Conservation (phyloP, 2,888 invertebrate genomes). For the Metopia argyrocephala region DNA sequence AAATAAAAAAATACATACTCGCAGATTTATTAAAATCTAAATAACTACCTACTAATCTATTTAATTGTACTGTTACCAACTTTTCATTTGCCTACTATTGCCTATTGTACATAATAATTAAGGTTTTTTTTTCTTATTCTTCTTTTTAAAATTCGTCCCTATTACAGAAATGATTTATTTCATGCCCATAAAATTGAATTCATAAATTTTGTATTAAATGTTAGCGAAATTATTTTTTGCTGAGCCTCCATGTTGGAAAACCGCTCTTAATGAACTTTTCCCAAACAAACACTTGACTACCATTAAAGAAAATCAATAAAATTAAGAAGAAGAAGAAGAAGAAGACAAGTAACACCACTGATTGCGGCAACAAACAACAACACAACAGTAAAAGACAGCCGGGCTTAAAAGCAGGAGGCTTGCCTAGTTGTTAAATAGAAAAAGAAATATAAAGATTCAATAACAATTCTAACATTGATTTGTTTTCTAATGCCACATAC, state of each 20-base stretch:
- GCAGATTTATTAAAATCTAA: no score
- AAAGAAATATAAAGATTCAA: not conserved
- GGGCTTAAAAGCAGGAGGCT: not conserved
- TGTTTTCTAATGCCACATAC: not conserved
- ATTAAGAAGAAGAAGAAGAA: slow-evolving; percentile 2
- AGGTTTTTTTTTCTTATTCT: no score
- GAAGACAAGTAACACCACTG: not conserved
- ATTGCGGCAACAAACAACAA: not conserved
- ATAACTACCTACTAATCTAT: no score
- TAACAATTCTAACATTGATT: not conserved
- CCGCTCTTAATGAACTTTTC: not conserved
- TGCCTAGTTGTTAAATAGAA: not conserved
- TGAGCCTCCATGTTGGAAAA: not conserved
- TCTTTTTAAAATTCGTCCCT: no score
- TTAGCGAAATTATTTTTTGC: no score
- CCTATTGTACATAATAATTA: no score
- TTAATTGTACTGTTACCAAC: no score
- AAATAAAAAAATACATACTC: no score
- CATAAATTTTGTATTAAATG: no score
- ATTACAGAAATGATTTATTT: no score
- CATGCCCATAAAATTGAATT: no score
- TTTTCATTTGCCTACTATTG: no score
- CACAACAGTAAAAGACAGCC: not conserved
- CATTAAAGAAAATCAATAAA: slow-evolving; percentile 50
- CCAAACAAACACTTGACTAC: not conserved